These are phyloP conservation scores for Hecatera dysodea DNA, from an alignment of 2,888 invertebrate species.

Conservation along the genomic window DNA sequence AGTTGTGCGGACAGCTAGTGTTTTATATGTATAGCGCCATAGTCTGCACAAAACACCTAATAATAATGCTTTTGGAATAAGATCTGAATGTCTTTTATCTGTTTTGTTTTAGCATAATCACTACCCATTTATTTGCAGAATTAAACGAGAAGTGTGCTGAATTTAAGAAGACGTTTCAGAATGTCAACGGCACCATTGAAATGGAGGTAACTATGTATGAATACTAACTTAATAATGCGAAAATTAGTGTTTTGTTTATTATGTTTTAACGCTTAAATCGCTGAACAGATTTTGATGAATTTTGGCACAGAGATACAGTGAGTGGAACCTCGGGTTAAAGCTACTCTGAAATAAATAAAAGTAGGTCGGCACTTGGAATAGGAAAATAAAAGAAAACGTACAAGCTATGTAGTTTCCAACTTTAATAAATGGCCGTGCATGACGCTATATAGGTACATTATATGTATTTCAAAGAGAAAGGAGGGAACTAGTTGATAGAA, in stretches of 20 bases:
- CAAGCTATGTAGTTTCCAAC: background rate
- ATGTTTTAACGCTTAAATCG: no score
- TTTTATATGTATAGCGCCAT: no score
- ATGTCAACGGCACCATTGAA: conserved; percentile 79
- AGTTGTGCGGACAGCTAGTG: no score
- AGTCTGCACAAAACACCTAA: no score
- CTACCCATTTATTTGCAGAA: conserved; percentile 71
- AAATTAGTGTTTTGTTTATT: no score
- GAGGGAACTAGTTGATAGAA: background rate
- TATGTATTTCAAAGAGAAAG: background rate
- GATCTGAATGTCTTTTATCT: no score
- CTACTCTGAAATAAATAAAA: background rate
- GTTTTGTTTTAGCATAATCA: background rate
- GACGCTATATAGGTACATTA: background rate
- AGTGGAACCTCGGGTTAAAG: no score
- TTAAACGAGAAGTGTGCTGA: conserved; percentile 86
- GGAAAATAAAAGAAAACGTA: background rate
- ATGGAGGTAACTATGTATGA: conserved; percentile 77
- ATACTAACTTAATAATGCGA: background rate
- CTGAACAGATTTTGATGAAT: no score
- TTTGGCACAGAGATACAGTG: no score
- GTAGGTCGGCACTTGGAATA: background rate
- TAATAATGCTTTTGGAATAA: no score
- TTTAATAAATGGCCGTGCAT: no score
- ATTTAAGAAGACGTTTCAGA: conserved; percentile 81